Percentiles rank a stretch among this genome's conserved stretches.
Conservation (phyloP, 2,797 vertebrate genomes). For the Gymnopithys bicolor region DNA sequence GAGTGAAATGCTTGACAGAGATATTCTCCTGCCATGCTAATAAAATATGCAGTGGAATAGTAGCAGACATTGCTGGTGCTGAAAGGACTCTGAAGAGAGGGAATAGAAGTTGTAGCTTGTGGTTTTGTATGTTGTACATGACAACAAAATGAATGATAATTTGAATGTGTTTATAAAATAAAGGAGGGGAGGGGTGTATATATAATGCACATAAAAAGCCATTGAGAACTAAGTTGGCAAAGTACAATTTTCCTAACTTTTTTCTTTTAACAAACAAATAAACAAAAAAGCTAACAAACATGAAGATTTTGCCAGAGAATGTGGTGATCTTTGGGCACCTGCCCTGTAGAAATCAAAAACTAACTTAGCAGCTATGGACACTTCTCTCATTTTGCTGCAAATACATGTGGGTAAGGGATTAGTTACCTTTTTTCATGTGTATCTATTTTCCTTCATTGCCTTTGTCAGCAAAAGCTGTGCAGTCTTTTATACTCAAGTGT, state of each 20-base stretch:
- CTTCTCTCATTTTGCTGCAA: not conserved
- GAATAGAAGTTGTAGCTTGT: not conserved
- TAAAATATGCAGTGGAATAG: not conserved
- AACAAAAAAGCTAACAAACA: not conserved
- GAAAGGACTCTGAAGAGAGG: not conserved
- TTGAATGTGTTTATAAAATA: not conserved
- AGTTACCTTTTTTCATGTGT: not conserved
- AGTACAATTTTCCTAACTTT: not conserved
- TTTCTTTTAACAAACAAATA: not conserved
- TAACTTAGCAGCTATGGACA: not conserved
- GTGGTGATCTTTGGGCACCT: not conserved
- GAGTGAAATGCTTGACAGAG: slow-evolving; percentile 9
- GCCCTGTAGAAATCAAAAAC: not conserved
- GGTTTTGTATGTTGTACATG: not conserved
- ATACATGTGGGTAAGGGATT: not conserved
- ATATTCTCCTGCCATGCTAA: not conserved
- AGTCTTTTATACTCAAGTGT: not conserved
- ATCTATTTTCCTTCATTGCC: not conserved
- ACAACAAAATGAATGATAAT: not conserved
- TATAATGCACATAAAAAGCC: not conserved
- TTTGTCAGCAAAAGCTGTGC: not conserved
- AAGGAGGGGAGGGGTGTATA: not conserved
- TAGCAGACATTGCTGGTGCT: not conserved
- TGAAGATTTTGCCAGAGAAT: not conserved
- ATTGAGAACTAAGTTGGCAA: not conserved